These are phyloP conservation scores for Whitmania pigra DNA, from an alignment of 1,140 invertebrate species.

Conservation along the genomic window DNA sequence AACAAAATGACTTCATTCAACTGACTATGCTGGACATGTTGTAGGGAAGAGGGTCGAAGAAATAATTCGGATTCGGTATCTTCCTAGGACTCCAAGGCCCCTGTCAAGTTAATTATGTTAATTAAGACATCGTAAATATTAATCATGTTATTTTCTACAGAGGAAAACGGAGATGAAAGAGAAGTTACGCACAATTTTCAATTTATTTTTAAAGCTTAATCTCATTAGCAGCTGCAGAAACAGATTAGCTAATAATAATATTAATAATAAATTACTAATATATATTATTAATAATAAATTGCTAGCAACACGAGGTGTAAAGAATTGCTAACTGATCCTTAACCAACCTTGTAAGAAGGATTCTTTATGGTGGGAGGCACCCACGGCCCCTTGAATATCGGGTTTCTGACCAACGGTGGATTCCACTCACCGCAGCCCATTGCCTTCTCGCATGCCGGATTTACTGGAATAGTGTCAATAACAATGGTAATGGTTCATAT, in stretches of 20 bases:
- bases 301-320: too few relatives aligned
- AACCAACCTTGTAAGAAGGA: constrained; percentile 63
- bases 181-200: too few relatives aligned
- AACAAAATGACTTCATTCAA: constrained; percentile 28
- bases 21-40: constrained; percentile 82
- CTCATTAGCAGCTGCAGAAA: too few relatives aligned
- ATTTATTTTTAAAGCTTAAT: too few relatives aligned
- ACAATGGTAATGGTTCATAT: too few relatives aligned
- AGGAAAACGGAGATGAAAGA: too few relatives aligned
- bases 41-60: constrained; percentile 79
- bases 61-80: constrained; percentile 85
- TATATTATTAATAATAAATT: too few relatives aligned
- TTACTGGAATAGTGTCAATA: constrained; percentile 41
- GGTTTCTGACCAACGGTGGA: constrained; percentile 72
- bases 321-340: too few relatives aligned
- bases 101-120: constrained; percentile 25
- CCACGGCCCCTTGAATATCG: constrained; percentile 67
- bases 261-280: too few relatives aligned
- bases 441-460: constrained; percentile 70
- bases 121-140: too few relatives aligned
- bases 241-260: background rate
- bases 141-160: too few relatives aligned
- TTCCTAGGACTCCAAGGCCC: constrained; percentile 70
- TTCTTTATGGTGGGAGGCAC: constrained; percentile 77
- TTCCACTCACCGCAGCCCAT: constrained; percentile 84